Conservation (phyloP, 1,140 invertebrate species). For the Tribolium madens region DNA sequence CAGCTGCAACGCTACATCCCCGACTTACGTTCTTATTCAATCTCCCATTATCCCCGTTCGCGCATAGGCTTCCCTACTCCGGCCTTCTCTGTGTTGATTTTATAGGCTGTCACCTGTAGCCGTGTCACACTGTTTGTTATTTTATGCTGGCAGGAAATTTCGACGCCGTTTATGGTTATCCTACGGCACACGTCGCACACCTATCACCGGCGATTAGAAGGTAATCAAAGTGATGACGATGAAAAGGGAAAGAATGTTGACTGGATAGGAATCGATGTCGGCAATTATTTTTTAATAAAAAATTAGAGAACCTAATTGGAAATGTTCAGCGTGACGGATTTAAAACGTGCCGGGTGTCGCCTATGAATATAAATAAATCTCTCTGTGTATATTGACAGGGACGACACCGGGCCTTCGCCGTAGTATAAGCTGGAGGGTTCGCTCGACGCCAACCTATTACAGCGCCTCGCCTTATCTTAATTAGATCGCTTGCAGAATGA, state of each 20-base stretch:
- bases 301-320: background rate
- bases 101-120: slow-evolving; percentile 57
- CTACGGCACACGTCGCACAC: background rate
- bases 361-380: slow-evolving; percentile 37
- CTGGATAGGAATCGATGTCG: background rate
- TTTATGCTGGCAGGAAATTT: slow-evolving; percentile 42
- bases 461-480: slow-evolving; percentile 59
- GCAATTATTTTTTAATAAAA: background rate
- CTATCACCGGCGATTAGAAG: background rate
- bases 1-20: slow-evolving; percentile 47
- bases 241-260: background rate
- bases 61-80: slow-evolving; percentile 38
- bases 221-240: background rate
- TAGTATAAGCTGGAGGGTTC: slow-evolving; percentile 28
- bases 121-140: slow-evolving; percentile 55
- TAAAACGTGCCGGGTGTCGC: slow-evolving; percentile 13
- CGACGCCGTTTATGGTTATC: slow-evolving; percentile 34
- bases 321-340: slow-evolving; percentile 5
- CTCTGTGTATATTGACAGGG: slow-evolving; percentile 36
- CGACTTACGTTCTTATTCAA: slow-evolving; percentile 57
- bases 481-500: slow-evolving; percentile 62
- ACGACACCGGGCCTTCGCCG: slow-evolving; percentile 15
- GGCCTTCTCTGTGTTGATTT: slow-evolving; percentile 51
- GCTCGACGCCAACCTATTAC: slow-evolving; percentile 51
- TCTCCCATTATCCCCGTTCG: slow-evolving; percentile 55